Evolutionary conservation across 2,888 invertebrate genomes (phyloP).

Genomic region (Clivina fossor): DNA sequence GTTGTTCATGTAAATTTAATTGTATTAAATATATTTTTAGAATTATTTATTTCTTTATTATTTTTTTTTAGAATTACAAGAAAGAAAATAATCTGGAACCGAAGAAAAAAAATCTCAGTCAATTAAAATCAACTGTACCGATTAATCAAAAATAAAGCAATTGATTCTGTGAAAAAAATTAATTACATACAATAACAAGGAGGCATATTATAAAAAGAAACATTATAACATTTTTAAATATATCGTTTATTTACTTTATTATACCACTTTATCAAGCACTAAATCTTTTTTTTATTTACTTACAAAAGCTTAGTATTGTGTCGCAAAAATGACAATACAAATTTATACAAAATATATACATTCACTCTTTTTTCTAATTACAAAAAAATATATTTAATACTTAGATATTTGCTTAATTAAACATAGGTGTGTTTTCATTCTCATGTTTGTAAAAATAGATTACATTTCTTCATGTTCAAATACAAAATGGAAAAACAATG

Average conservation of each 20-base stretch:
- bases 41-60: neutral
- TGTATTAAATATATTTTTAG: neutral
- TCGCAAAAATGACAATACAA: constrained; percentile 36
- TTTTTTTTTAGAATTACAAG: constrained; percentile 24
- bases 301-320: constrained; percentile 49
- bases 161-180: too few species aligned
- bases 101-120: constrained; percentile 17
- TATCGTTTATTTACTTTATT: constrained; percentile 33
- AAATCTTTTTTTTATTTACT: constrained; percentile 49
- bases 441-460: too few species aligned
- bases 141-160: constrained; percentile 26
- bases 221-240: too few species aligned
- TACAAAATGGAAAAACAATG: too few species aligned
- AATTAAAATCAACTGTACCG: constrained; percentile 17
- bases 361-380: constrained; percentile 27
- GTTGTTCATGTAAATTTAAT: constrained; percentile 51
- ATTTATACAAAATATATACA: constrained; percentile 34
- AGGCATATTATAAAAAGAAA: too few species aligned
- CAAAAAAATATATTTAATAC: constrained; percentile 31
- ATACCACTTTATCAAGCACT: constrained; percentile 47
- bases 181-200: too few species aligned
- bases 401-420: too few species aligned
- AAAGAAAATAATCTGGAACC: constrained; percentile 9
- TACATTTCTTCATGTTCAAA: too few species aligned
- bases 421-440: too few species aligned